These are phyloP conservation scores for Stercorarius parasiticus DNA, from an alignment of 2,113 vertebrate species.

Conservation along the genomic window DNA sequence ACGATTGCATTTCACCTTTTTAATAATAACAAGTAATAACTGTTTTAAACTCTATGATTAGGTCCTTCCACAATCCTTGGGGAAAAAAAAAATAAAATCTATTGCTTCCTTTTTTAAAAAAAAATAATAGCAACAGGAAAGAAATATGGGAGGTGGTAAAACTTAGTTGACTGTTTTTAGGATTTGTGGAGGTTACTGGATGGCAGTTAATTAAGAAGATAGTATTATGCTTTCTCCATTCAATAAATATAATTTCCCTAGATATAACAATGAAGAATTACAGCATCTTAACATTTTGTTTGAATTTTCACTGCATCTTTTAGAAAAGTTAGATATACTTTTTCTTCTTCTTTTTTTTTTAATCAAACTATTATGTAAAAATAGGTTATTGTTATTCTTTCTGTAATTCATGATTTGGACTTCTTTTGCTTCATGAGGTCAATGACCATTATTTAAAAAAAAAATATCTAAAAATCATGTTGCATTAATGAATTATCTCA, in stretches of 20 bases:
- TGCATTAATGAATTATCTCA: neutral
- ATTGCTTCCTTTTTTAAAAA: neutral
- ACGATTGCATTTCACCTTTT: neutral
- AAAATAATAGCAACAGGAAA: neutral
- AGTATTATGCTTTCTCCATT: neutral
- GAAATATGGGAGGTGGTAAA: neutral
- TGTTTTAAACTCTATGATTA: neutral
- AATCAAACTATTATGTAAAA: neutral
- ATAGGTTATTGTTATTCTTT: neutral
- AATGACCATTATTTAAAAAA: neutral
- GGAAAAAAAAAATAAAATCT: neutral
- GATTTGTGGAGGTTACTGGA: neutral
- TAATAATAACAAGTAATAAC: neutral
- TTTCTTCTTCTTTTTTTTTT: too few relatives aligned
- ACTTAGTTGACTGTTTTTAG: neutral
- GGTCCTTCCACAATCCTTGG: neutral
- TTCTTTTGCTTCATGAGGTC: neutral
- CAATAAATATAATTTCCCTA: neutral
- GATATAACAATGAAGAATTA: neutral
- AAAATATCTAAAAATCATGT: neutral
- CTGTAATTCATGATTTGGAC: neutral
- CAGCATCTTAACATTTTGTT: neutral
- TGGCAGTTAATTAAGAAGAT: neutral
- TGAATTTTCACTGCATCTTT: neutral
- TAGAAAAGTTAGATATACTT: neutral